Conservation (phyloP, 1,140 invertebrate genomes). For the Zaprionus nigranus region DNA sequence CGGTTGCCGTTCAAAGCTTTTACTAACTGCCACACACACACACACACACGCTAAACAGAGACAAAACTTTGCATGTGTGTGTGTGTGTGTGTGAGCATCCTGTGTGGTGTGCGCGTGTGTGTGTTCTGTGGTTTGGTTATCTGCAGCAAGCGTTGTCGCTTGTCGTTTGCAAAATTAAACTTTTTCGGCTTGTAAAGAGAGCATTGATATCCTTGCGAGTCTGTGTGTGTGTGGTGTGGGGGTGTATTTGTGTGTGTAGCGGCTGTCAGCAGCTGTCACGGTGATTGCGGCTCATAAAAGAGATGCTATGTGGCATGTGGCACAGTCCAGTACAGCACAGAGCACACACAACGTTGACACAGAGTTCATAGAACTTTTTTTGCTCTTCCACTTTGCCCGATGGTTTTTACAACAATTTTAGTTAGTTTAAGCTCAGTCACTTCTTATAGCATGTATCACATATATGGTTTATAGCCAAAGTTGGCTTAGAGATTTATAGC, state of each 20-base stretch:
- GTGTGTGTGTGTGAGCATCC: conserved; percentile 17
- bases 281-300: conserved; percentile 37
- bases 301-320: conserved; percentile 31
- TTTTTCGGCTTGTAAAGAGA: conserved; percentile 28
- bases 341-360: conserved; percentile 20
- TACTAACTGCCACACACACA: conserved; percentile 12
- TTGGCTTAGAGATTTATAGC: conserved; percentile 4
- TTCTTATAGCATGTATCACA: conserved; percentile 22
- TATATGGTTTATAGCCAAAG: conserved; percentile 30
- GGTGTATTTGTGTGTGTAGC: conserved; percentile 1
- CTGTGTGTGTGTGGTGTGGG: conserved; percentile 8
- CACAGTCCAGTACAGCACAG: conserved; percentile 7
- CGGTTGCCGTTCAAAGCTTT: conserved; percentile 14
- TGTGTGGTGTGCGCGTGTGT: conserved; percentile 20
- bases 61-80: conserved; percentile 52
- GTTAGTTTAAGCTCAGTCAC: conserved; percentile 22
- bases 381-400: background rate
- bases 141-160: conserved; percentile 12
- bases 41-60: conserved; percentile 36
- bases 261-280: conserved; percentile 21
- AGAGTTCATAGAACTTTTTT: conserved; percentile 29
- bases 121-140: conserved; percentile 41
- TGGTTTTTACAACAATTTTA: conserved; percentile 20
- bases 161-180: conserved; percentile 40
- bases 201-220: conserved; percentile 22